Evolutionary conservation across 2,113 vertebrate genomes (phyloP).

Genomic region (Ornithorhynchus anatinus): DNA sequence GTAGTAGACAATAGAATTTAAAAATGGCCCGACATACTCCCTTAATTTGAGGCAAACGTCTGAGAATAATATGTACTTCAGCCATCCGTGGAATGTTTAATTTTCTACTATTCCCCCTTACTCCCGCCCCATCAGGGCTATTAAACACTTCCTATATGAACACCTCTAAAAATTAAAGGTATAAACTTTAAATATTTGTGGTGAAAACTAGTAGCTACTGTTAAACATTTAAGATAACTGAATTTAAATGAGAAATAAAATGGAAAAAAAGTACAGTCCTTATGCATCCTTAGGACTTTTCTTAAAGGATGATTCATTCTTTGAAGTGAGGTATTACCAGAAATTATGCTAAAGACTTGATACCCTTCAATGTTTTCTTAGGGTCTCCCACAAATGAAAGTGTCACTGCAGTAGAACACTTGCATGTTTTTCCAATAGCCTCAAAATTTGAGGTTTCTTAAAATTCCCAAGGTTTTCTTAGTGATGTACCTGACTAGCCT

Average conservation of each 20-base stretch:
- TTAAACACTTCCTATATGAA: too few relatives aligned
- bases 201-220: too few relatives aligned
- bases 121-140: too few relatives aligned
- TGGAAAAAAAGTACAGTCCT: too few relatives aligned
- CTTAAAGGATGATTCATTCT: neutral
- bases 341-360: neutral
- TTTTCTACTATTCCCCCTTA: too few relatives aligned
- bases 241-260: too few relatives aligned
- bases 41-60: neutral
- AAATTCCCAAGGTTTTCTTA: neutral
- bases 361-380: neutral
- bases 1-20: neutral
- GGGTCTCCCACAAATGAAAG: neutral
- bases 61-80: too few relatives aligned
- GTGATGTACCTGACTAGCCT: constrained; percentile 17
- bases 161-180: too few relatives aligned
- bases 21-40: neutral
- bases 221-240: too few relatives aligned
- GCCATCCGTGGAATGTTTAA: too few relatives aligned
- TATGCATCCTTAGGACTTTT: neutral
- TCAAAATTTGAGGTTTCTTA: neutral
- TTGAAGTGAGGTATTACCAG: neutral
- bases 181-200: too few relatives aligned
- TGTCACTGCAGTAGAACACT: neutral
- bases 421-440: neutral